Percentiles rank a stretch among this genome's conserved stretches.
Conservation (phyloP, 2,113 vertebrate species). For the Heloderma charlesbogerti region DNA sequence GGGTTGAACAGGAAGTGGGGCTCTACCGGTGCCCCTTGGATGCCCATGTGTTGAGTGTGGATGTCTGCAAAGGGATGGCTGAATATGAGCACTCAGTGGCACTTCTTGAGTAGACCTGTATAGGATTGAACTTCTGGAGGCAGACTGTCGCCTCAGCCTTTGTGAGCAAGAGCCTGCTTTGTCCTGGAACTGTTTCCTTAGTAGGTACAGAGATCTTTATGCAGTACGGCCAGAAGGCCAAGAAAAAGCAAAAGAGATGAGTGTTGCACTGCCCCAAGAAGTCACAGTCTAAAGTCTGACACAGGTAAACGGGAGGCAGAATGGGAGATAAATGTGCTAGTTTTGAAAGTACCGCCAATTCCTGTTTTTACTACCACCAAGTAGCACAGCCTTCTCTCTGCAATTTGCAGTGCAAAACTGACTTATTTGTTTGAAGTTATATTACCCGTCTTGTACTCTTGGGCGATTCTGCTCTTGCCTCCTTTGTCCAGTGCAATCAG, state of each 20-base stretch:
- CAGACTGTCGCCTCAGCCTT: background rate
- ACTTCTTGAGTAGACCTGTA: no score
- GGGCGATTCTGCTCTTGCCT: background rate
- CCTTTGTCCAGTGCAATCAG: background rate
- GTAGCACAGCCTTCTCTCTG: background rate
- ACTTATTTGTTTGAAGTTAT: background rate
- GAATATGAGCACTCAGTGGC: no score
- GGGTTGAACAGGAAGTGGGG: no score
- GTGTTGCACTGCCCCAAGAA: no score
- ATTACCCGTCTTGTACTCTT: no score
- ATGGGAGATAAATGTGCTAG: background rate
- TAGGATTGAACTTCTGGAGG: no score
- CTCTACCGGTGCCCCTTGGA: no score
- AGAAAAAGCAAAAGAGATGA: background rate
- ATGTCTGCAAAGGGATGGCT: no score
- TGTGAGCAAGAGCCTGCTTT: background rate
- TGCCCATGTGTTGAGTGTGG: no score
- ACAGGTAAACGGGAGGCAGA: background rate
- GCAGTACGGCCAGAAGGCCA: background rate
- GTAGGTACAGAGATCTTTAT: background rate
- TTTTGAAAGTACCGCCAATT: background rate
- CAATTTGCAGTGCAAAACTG: background rate
- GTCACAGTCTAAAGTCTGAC: background rate
- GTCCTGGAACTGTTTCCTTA: background rate
- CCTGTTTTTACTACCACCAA: background rate